Conservation (phyloP, 2,888 invertebrate species). For the Folsomia manolachei region DNA sequence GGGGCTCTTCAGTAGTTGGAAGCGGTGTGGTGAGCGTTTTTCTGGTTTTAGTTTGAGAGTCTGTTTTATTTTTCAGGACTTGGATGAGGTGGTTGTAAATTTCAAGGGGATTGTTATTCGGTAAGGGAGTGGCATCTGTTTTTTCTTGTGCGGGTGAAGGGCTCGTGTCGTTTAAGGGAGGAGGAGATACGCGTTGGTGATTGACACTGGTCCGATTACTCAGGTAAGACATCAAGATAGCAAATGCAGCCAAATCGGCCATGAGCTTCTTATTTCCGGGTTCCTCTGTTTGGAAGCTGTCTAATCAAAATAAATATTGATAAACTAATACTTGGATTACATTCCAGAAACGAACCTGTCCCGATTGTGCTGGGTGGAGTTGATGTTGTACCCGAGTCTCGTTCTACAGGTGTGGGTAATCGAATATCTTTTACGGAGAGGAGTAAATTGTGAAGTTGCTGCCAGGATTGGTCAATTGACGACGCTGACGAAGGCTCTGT, state of each 20-base stretch:
- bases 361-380: not conserved
- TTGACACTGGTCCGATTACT: constrained; percentile 16
- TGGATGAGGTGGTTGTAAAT: not conserved
- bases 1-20: not conserved
- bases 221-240: constrained; percentile 39
- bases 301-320: constrained; percentile 32
- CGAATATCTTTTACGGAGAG: not conserved
- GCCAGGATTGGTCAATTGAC: not conserved
- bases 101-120: too few relatives aligned
- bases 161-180: too few relatives aligned
- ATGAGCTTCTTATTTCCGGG: constrained; percentile 29
- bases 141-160: too few relatives aligned
- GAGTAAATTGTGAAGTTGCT: not conserved
- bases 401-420: not conserved
- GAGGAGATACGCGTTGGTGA: constrained; percentile 30
- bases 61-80: too few relatives aligned
- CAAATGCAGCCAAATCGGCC: constrained; percentile 40
- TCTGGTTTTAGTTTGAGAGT: not conserved
- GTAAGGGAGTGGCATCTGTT: too few relatives aligned
- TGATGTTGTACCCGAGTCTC: not conserved
- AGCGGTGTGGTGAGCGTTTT: not conserved
- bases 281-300: constrained; percentile 28
- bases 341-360: not conserved
- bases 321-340: not conserved
- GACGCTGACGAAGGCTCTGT: too few relatives aligned